Conservation (phyloP, 2,797 vertebrate species). For the Denticeps clupeoides region DNA sequence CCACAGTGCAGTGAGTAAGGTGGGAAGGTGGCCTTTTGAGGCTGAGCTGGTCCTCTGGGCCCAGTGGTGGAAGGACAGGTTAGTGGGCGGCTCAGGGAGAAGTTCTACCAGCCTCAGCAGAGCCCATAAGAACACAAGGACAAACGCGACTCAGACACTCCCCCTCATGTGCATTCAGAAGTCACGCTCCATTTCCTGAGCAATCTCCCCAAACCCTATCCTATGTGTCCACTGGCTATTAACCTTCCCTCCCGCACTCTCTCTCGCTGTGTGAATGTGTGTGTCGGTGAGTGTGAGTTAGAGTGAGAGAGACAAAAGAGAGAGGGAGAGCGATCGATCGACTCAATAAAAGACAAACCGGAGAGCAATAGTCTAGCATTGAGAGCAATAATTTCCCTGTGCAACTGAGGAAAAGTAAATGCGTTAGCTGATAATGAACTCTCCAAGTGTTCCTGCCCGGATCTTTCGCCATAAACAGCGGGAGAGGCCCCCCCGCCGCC, state of each 20-base stretch:
- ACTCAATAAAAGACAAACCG: slow-evolving; percentile 49
- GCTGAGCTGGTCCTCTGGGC: slow-evolving; percentile 1
- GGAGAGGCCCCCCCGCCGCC: no score
- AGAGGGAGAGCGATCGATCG: slow-evolving; percentile 49
- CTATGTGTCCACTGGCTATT: slow-evolving; percentile 41
- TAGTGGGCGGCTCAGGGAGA: no score
- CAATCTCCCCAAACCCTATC: slow-evolving; percentile 39
- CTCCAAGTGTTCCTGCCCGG: slow-evolving; percentile 19
- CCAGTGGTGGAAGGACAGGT: no score
- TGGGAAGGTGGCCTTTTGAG: neutral
- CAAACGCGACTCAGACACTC: slow-evolving; percentile 21
- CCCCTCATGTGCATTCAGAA: slow-evolving; percentile 35
- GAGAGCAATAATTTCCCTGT: slow-evolving; percentile 45
- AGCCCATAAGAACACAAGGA: slow-evolving; percentile 33
- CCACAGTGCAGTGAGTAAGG: no score
- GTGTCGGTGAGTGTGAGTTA: slow-evolving; percentile 26
- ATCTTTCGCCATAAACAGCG: slow-evolving; percentile 27
- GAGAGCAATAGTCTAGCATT: slow-evolving; percentile 36
- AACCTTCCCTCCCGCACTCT: slow-evolving; percentile 37
- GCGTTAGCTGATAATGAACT: slow-evolving; percentile 45
- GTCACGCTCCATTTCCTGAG: slow-evolving; percentile 42
- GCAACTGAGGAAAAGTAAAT: slow-evolving; percentile 36
- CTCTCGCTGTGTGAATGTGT: slow-evolving; percentile 9
- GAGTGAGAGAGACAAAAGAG: slow-evolving; percentile 17
- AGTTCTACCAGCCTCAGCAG: slow-evolving; percentile 8